phyloP scores from a whole-genome alignment of 2,113 vertebrate species.

The Chloropsis hardwickii region DNA sequence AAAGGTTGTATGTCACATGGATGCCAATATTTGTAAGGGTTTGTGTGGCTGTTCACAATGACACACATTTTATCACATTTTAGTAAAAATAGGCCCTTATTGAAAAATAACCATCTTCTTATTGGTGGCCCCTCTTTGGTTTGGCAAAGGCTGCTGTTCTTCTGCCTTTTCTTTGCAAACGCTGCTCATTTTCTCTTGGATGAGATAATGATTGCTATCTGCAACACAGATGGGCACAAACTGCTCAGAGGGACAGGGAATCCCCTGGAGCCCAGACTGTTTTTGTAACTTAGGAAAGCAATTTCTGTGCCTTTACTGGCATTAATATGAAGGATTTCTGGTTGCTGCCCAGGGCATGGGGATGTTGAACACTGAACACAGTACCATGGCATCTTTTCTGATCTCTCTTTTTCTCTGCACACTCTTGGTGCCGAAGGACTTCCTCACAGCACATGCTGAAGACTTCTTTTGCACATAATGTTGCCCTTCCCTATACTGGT shows the following conservation, averaged over 20 bases:
- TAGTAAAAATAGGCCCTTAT: not conserved
- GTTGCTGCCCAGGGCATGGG: not conserved
- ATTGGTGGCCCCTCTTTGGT: not conserved
- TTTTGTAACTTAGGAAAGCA: not conserved
- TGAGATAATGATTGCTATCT: not conserved
- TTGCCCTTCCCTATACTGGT: not conserved
- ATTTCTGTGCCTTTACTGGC: not conserved
- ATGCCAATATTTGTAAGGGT: not conserved
- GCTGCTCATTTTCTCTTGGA: conserved; percentile 30
- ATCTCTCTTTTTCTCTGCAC: not conserved
- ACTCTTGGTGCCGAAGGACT: not conserved
- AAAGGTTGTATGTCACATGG: not conserved
- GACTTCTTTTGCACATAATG: not conserved
- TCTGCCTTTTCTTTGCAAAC: not conserved
- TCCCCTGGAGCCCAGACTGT: not conserved
- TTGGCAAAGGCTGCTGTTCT: not conserved
- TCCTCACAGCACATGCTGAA: not conserved
- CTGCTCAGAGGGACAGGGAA: conserved; percentile 12
- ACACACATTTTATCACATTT: not conserved
- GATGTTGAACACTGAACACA: not conserved
- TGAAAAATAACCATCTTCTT: conserved; percentile 1
- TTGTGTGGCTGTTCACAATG: not conserved
- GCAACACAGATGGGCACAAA: conserved; percentile 10
- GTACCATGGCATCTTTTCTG: not conserved
- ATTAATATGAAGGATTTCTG: not conserved